Percentiles rank a stretch among this genome's conserved stretches.
These are phyloP conservation scores for Squalus acanthias DNA, from an alignment of 2,797 vertebrate genomes.

Conservation along the genomic window DNA sequence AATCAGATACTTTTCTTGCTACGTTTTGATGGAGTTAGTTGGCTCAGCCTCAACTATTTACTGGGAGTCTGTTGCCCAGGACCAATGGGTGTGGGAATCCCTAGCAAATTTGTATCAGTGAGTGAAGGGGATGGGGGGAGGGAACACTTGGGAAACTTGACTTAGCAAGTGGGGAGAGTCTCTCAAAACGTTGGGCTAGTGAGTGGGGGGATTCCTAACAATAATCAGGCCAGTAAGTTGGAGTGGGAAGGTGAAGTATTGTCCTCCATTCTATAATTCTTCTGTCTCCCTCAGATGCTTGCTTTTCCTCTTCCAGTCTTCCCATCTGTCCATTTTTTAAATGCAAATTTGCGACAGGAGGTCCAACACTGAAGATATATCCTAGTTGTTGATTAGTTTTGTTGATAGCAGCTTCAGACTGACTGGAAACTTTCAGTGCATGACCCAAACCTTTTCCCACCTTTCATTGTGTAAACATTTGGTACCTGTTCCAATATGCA, in stretches of 20 bases:
- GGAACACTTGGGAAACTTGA: neutral
- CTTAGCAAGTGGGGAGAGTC: neutral
- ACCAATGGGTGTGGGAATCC: neutral
- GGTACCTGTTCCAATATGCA: neutral
- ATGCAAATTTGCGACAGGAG: neutral
- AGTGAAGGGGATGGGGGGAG: neutral
- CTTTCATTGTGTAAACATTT: neutral
- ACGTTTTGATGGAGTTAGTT: neutral
- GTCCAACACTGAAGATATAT: neutral
- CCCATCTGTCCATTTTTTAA: neutral
- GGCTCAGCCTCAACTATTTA: neutral
- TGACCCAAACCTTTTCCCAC: neutral
- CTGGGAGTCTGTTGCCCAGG: neutral
- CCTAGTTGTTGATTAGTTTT: neutral
- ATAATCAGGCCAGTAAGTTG: neutral
- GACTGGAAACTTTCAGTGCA: neutral
- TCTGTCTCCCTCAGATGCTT: neutral
- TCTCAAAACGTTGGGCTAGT: neutral
- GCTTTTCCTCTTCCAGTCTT: neutral
- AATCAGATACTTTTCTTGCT: neutral
- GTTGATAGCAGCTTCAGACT: neutral
- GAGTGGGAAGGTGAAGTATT: neutral
- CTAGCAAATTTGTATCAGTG: neutral
- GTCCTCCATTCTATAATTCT: neutral
- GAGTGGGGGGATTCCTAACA: neutral